A percentile compares a stretch with the other conserved stretches of the same genome.
These are phyloP conservation scores for Chloropsis hardwickii DNA, from an alignment of 2,113 vertebrate species.

Conservation along the genomic window DNA sequence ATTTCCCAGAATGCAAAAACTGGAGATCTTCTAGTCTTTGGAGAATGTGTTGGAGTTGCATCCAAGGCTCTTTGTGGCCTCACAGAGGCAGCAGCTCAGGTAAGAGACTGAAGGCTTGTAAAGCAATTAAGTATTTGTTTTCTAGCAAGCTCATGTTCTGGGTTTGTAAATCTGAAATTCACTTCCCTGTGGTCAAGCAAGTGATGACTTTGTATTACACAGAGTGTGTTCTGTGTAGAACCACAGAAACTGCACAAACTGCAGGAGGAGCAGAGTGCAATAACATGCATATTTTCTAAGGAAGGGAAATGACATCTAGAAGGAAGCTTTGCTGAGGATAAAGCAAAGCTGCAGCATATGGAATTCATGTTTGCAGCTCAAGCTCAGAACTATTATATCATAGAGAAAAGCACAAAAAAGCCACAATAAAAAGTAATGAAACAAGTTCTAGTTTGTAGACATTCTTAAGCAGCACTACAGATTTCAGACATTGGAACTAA, in stretches of 20 bases:
- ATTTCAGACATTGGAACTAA: neutral
- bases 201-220: fast-evolving
- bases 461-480: neutral
- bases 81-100: constrained; percentile 96
- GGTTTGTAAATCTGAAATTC: neutral
- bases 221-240: neutral
- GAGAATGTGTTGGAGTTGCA: constrained; percentile 91
- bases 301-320: neutral
- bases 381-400: neutral
- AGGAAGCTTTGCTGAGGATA: neutral
- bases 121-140: neutral
- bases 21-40: constrained; percentile 89
- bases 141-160: neutral
- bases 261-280: neutral
- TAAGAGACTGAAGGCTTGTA: constrained; percentile 56
- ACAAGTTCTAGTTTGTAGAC: neutral
- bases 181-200: neutral
- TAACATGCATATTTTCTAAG: fast-evolving
- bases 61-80: constrained; percentile 97
- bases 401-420: neutral
- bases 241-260: fast-evolving
- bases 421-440: neutral
- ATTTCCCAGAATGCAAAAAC: constrained; percentile 98
- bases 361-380: neutral
- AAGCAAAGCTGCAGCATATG: neutral